These are phyloP conservation scores for Pyxicephalus adspersus DNA, from an alignment of 2,113 vertebrate species.

Conservation along the genomic window DNA sequence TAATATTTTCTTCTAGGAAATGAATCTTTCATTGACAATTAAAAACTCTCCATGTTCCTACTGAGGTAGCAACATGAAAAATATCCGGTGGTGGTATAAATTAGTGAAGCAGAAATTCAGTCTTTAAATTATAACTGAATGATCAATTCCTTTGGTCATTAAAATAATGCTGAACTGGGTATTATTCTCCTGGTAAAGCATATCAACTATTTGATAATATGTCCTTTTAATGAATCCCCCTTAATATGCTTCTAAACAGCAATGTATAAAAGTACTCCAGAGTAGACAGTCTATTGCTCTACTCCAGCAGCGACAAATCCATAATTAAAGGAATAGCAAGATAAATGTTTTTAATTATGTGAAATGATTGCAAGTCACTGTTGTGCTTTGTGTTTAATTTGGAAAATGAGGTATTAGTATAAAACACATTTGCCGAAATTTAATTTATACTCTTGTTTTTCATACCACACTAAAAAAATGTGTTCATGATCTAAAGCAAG, in stretches of 20 bases:
- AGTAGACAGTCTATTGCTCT: conserved; percentile 24
- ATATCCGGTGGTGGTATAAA: conserved; percentile 2
- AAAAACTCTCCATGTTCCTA: neutral
- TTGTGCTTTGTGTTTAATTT: conserved; percentile 53
- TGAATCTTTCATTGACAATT: neutral
- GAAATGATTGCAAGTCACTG: conserved; percentile 50
- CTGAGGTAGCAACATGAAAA: neutral
- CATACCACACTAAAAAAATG: neutral
- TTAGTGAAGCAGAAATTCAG: conserved; percentile 36
- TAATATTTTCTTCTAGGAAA: neutral
- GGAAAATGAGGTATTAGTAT: conserved; percentile 39
- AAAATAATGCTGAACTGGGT: conserved; percentile 48
- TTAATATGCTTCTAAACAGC: conserved; percentile 36
- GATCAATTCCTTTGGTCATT: conserved; percentile 44
- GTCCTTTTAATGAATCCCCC: conserved; percentile 46
- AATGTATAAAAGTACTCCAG: conserved; percentile 18
- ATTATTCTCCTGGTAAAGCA: conserved; percentile 42
- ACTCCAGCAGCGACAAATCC: conserved; percentile 47
- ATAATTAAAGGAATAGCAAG: conserved; percentile 56
- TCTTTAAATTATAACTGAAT: conserved; percentile 45
- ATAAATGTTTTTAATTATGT: conserved; percentile 55
- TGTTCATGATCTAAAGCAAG: neutral
- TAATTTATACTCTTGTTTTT: conserved; percentile 42
- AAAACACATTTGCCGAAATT: conserved; percentile 29
- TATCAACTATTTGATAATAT: conserved; percentile 43